phyloP scores from a whole-genome alignment of 2,888 invertebrate species.

The Plebejus melissa region DNA sequence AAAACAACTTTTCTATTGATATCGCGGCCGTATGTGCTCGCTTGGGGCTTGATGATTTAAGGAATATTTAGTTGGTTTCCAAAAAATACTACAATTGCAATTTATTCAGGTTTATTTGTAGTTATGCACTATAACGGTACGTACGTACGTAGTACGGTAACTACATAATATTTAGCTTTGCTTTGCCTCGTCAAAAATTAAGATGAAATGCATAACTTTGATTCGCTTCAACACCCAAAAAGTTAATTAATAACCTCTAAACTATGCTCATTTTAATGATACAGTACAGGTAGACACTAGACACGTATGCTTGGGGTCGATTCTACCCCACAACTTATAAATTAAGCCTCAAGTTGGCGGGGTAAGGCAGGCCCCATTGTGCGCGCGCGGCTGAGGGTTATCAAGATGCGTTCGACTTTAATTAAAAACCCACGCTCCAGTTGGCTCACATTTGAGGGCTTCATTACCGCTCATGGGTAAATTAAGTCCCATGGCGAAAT shows the following conservation, averaged over 20 bases:
- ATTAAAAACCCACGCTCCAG: constrained; percentile 40
- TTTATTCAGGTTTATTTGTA: too few relatives aligned
- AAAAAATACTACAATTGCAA: too few relatives aligned
- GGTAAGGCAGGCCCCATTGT: constrained; percentile 2
- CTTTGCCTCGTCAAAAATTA: too few relatives aligned
- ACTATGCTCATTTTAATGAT: not conserved
- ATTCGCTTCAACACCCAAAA: not conserved
- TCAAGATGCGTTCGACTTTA: constrained; percentile 38
- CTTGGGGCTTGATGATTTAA: too few relatives aligned
- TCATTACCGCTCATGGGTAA: constrained; percentile 11
- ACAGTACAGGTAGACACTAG: not conserved
- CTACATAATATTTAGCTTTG: too few relatives aligned
- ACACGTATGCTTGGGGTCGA: constrained; percentile 7
- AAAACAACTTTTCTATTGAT: too few relatives aligned
- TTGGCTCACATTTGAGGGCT: constrained; percentile 32
- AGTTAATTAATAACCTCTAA: not conserved
- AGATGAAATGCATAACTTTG: not conserved
- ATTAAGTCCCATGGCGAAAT: not conserved
- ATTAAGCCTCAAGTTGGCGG: constrained; percentile 20
- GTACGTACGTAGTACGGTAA: too few relatives aligned
- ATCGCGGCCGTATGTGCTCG: too few relatives aligned
- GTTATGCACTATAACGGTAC: too few relatives aligned
- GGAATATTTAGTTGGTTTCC: too few relatives aligned
- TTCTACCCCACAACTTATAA: constrained; percentile 23
- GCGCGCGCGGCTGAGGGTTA: constrained; percentile 30